Conservation (phyloP, 2,113 vertebrate genomes). For the Anseranas semipalmata region DNA sequence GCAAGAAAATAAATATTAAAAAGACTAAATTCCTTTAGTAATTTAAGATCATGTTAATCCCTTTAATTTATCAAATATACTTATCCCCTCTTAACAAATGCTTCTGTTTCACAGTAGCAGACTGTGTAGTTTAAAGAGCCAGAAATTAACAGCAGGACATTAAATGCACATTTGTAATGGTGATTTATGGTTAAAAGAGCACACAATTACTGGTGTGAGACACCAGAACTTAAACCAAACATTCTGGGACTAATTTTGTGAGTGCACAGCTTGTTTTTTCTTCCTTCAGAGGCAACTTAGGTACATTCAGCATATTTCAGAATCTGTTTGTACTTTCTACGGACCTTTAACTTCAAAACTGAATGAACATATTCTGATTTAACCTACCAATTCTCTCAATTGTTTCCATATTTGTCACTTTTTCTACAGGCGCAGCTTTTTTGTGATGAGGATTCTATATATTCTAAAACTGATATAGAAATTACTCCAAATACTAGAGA, state of each 20-base stretch:
- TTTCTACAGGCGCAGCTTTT: neutral
- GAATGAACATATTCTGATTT: neutral
- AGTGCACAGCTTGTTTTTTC: neutral
- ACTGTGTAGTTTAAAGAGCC: constrained; percentile 8
- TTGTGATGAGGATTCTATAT: neutral
- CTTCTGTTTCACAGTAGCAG: constrained; percentile 5
- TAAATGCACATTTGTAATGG: neutral
- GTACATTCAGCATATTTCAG: fast-evolving
- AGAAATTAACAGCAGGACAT: constrained; percentile 10
- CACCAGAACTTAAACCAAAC: neutral
- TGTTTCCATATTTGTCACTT: neutral
- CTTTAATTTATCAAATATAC: constrained; percentile 51
- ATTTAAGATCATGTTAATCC: constrained; percentile 56
- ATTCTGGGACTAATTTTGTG: neutral
- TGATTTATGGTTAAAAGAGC: neutral
- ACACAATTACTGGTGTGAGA: neutral
- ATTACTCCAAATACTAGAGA: neutral
- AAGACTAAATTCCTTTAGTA: constrained; percentile 42
- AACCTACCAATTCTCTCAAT: neutral
- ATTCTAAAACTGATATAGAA: neutral
- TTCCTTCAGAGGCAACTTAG: neutral
- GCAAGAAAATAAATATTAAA: constrained; percentile 62
- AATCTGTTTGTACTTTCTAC: neutral
- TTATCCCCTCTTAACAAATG: constrained; percentile 47
- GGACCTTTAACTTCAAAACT: constrained; percentile 5